phyloP scores from a whole-genome alignment of 2,113 vertebrate genomes.

The Dromiciops gliroides region DNA sequence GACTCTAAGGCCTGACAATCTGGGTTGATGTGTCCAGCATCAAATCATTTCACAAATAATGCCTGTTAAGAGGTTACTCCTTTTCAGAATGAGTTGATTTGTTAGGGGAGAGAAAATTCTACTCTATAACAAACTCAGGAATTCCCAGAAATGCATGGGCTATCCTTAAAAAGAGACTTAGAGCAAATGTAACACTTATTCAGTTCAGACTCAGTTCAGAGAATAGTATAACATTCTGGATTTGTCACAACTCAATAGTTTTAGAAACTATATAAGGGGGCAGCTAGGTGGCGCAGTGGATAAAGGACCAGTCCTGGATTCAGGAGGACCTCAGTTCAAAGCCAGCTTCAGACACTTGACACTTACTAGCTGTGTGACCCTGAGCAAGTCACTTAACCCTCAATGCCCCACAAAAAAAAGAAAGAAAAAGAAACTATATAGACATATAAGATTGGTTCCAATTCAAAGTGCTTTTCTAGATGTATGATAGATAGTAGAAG shows the following conservation, averaged over 20 bases:
- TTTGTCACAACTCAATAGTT: constrained; percentile 11
- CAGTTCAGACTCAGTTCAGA: constrained; percentile 51
- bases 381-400: too few relatives aligned
- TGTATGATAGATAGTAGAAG: background rate
- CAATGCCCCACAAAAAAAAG: too few relatives aligned
- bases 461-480: constrained; percentile 3
- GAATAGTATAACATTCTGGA: constrained; percentile 6
- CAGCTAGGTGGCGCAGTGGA: too few relatives aligned
- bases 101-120: background rate
- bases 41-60: background rate
- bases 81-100: background rate
- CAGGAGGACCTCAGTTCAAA: too few relatives aligned
- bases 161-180: constrained; percentile 35
- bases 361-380: too few relatives aligned
- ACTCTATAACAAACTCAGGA: constrained; percentile 8
- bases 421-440: constrained; percentile 25
- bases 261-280: constrained; percentile 40
- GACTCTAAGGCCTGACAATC: background rate
- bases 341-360: too few relatives aligned
- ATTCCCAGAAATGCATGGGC: constrained; percentile 5
- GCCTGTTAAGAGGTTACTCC: background rate
- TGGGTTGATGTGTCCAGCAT: background rate
- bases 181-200: constrained; percentile 44
- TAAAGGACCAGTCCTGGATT: too few relatives aligned
- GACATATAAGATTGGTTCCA: background rate